A percentile compares a stretch with the other conserved stretches of the same genome.
These are phyloP conservation scores for Caretta caretta DNA, from an alignment of 2,113 vertebrate species.

Conservation along the genomic window DNA sequence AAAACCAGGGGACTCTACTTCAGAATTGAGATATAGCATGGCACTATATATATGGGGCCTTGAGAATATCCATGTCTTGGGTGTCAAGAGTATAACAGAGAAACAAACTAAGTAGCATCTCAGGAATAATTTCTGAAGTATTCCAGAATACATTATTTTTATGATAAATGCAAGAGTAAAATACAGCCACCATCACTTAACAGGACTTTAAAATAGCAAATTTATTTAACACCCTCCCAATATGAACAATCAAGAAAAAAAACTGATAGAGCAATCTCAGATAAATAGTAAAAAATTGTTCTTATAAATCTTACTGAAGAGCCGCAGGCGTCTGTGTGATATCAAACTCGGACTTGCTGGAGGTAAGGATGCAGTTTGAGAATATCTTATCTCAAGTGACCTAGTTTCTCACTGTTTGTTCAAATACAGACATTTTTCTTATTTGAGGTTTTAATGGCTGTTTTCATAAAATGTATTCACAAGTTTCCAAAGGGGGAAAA, in stretches of 20 bases:
- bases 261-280: not conserved
- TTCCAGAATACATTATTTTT: not conserved
- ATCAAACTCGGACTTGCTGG: slow-evolving; percentile 17
- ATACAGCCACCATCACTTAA: not conserved
- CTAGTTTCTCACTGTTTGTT: not conserved
- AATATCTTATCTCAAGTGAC: not conserved
- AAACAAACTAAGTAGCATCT: not conserved
- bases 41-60: rapidly evolving
- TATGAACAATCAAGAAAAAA: not conserved
- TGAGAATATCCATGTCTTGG: not conserved
- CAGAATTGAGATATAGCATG: not conserved
- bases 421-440: not conserved
- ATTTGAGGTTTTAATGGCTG: not conserved
- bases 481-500: not conserved
- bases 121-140: not conserved
- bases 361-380: slow-evolving; percentile 11
- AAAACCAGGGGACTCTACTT: too few relatives aligned
- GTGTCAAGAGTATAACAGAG: not conserved
- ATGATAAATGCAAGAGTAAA: slow-evolving; percentile 2
- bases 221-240: slow-evolving; percentile 19
- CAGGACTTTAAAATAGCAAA: not conserved
- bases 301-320: slow-evolving; percentile 27
- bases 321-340: slow-evolving; percentile 29
- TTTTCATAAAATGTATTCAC: not conserved
- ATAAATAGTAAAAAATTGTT: slow-evolving; percentile 36